A percentile compares a stretch with the other conserved stretches of the same genome.
Evolutionary conservation across 1,140 invertebrate genomes (phyloP).

Genomic region (Drosophila lowei): DNA sequence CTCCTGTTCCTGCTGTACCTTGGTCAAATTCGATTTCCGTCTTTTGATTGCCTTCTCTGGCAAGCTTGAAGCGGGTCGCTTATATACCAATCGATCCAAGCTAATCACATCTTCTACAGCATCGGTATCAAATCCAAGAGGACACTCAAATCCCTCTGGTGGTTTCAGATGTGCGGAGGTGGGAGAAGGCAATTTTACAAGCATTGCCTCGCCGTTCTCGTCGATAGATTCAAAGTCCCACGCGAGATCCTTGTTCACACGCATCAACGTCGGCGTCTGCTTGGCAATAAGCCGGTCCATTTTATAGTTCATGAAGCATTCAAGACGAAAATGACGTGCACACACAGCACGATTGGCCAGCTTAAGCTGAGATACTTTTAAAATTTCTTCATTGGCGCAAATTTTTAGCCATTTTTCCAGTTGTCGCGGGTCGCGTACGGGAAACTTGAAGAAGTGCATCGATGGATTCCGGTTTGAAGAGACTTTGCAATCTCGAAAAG

Average conservation of each 20-base stretch:
- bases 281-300: constrained; percentile 58
- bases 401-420: constrained; percentile 83
- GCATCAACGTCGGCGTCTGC: constrained; percentile 58
- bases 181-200: constrained; percentile 45
- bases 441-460: constrained; percentile 84
- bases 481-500: constrained; percentile 82
- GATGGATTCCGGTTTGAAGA: constrained; percentile 77
- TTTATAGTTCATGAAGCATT: constrained; percentile 84
- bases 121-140: constrained; percentile 48
- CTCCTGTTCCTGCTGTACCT: not conserved
- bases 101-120: not conserved
- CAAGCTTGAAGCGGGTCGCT: not conserved
- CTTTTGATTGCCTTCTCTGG: not conserved
- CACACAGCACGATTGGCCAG: constrained; percentile 83
- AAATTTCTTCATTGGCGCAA: constrained; percentile 69
- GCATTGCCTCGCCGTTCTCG: constrained; percentile 46
- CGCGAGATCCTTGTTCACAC: constrained; percentile 45
- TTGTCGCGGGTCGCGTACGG: constrained; percentile 80
- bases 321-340: constrained; percentile 83
- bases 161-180: constrained; percentile 54
- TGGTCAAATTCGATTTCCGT: not conserved
- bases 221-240: constrained; percentile 52
- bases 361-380: constrained; percentile 74
- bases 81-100: not conserved
- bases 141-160: constrained; percentile 50